These are phyloP conservation scores for Allobates femoralis DNA, from an alignment of 2,797 vertebrate genomes.

Conservation along the genomic window DNA sequence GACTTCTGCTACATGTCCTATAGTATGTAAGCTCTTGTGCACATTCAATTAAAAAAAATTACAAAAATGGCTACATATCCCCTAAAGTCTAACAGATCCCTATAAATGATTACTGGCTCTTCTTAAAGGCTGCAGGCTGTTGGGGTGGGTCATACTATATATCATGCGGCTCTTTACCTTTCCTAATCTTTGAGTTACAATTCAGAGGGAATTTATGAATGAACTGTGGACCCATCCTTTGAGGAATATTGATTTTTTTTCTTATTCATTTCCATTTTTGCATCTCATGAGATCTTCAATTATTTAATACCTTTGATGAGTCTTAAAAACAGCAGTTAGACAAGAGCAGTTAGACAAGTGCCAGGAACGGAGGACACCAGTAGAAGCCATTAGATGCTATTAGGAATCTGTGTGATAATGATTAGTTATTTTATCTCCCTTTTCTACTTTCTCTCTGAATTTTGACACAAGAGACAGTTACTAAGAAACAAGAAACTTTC, in stretches of 20 bases:
- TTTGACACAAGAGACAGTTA: conserved; percentile 46
- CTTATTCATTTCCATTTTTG: too few species aligned
- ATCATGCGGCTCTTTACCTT: not conserved
- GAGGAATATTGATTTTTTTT: not conserved
- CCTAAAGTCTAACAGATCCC: too few species aligned
- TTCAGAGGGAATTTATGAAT: not conserved
- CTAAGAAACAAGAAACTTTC: conserved; percentile 42
- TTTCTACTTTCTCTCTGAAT: not conserved
- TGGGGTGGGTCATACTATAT: not conserved
- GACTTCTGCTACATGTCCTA: too few species aligned
- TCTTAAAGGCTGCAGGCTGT: not conserved
- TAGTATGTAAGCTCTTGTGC: too few species aligned
- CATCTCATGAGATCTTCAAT: not conserved
- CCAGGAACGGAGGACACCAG: not conserved
- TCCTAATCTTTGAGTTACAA: not conserved
- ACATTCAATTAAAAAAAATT: too few species aligned
- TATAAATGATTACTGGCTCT: too few species aligned
- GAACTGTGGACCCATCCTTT: not conserved
- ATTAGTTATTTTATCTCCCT: conserved; percentile 8
- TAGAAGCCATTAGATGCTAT: not conserved
- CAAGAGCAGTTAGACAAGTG: too few species aligned
- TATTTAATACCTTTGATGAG: not conserved
- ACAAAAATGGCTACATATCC: too few species aligned
- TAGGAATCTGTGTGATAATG: conserved; percentile 22
- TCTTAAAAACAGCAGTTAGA: not conserved